phyloP scores from a whole-genome alignment of 2,797 vertebrate genomes.

The Fistularia commersonii region DNA sequence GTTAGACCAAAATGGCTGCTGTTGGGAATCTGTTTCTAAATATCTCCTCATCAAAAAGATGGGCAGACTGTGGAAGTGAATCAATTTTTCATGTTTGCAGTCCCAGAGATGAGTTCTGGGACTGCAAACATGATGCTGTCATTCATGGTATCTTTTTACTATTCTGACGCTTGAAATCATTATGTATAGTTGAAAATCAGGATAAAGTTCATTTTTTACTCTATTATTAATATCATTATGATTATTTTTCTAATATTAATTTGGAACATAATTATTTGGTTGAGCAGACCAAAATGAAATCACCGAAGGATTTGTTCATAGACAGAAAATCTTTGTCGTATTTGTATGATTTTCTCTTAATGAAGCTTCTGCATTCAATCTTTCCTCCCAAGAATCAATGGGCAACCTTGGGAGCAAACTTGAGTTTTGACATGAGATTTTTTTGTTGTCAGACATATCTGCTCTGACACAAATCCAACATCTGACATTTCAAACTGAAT shows the following conservation, averaged over 20 bases:
- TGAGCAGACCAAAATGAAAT: background rate
- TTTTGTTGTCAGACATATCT: background rate
- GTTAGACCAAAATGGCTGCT: constrained; percentile 55
- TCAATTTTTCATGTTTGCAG: constrained; percentile 43
- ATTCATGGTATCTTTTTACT: constrained; percentile 10
- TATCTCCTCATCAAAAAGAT: constrained; percentile 51
- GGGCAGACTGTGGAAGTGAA: constrained; percentile 33
- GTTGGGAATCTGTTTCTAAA: constrained; percentile 46
- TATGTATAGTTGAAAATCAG: constrained; percentile 4
- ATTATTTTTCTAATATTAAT: too few relatives aligned
- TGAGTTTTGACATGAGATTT: background rate
- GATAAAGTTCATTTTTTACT: background rate
- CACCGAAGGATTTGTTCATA: background rate
- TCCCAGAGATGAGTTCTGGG: constrained; percentile 8
- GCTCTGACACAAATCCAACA: too few relatives aligned
- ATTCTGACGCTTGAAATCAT: background rate
- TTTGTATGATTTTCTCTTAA: too few relatives aligned
- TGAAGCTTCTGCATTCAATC: too few relatives aligned
- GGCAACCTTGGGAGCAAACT: too few relatives aligned
- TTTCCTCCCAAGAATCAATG: too few relatives aligned
- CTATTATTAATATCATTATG: background rate
- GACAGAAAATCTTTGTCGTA: too few relatives aligned
- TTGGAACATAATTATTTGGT: too few relatives aligned
- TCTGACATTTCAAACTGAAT: background rate
- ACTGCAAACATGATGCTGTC: constrained; percentile 14